Conservation (phyloP, 2,113 vertebrate species). For the Sphyrna mokarran region DNA sequence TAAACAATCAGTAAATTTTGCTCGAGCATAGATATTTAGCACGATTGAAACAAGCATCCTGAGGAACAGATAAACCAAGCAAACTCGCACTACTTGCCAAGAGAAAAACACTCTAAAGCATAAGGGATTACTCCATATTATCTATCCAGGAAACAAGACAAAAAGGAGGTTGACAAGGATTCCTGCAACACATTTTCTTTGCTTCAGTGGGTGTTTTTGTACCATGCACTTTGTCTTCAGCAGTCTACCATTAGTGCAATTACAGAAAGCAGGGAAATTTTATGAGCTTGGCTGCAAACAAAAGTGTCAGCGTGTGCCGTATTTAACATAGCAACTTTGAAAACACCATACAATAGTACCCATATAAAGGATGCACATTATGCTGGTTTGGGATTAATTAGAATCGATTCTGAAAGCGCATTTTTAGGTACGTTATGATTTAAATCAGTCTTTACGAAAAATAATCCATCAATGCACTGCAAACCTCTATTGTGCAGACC, state of each 20-base stretch:
- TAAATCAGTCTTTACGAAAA: neutral
- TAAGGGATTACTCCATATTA: neutral
- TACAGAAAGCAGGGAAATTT: neutral
- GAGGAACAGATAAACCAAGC: neutral
- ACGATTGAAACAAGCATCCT: neutral
- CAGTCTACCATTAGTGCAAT: neutral
- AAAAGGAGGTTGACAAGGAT: neutral
- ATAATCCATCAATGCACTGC: neutral
- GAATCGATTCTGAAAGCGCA: neutral
- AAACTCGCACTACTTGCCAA: neutral
- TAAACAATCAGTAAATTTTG: neutral
- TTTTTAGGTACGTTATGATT: neutral
- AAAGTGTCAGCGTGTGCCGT: neutral
- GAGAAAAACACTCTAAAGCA: neutral
- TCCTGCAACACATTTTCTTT: neutral
- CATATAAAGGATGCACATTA: neutral
- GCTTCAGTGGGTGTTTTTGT: neutral
- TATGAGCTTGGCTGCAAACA: neutral
- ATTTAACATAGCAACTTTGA: neutral
- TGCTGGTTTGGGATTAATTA: too few species aligned
- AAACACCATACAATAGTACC: neutral
- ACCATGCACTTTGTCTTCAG: neutral
- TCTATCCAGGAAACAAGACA: neutral
- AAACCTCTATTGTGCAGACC: neutral
- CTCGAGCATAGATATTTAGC: neutral